phyloP scores from a whole-genome alignment of 53 echinoderm and acorn worm species.

The Temnopleurus reevesii region DNA sequence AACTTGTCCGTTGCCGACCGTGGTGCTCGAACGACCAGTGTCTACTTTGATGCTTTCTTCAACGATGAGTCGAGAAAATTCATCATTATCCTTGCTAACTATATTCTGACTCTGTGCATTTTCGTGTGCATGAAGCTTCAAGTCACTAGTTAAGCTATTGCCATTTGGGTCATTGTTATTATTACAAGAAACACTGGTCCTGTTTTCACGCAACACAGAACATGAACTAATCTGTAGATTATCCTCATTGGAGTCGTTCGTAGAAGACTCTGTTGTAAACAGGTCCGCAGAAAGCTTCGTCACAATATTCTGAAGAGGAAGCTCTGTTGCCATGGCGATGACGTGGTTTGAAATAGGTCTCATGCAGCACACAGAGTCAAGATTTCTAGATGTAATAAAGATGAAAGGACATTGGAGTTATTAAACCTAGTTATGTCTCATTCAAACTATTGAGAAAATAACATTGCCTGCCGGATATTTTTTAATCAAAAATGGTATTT shows the following conservation, averaged over 20 bases:
- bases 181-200: background rate
- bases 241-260: background rate
- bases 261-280: background rate
- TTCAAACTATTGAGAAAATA: too few relatives aligned
- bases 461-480: too few relatives aligned
- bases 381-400: background rate
- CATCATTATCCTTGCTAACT: background rate
- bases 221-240: background rate
- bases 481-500: too few relatives aligned
- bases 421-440: too few relatives aligned
- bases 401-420: too few relatives aligned
- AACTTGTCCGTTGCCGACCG: background rate
- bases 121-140: background rate
- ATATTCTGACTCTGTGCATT: background rate
- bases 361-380: constrained; percentile 13
- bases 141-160: background rate
- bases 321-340: constrained; percentile 44
- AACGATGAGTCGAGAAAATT: background rate
- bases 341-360: background rate
- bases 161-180: background rate
- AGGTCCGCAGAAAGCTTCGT: constrained; percentile 41
- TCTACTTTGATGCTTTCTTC: background rate
- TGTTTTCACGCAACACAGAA: background rate
- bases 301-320: constrained; percentile 46
- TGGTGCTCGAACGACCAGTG: background rate